Base-by-base conservation (phyloP, 2,888 invertebrate species). In the Dendrolimus houi region DNA sequence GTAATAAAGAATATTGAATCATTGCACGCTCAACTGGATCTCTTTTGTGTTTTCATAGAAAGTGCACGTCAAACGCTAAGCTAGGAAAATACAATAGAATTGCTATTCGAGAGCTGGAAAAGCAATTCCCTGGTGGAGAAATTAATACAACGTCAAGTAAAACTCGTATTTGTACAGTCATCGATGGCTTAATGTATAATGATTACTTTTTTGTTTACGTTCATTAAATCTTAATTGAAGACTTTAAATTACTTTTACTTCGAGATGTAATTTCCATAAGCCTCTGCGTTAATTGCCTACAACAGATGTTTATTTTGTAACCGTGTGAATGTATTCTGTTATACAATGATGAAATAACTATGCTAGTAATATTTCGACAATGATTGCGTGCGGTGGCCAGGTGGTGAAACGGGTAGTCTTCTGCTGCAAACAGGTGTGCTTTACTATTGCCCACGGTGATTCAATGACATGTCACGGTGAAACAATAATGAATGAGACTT, bases 331-430 rank as follows among this genome's bases (percentile, higher is more conserved):
- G 12, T 29, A 29, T 29, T 29, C 47, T 10, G 58, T 64, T 64
- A 60, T 55, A 62, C 63, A 64, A 67, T 69, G 61, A 68, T 67
- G 66, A 70, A 70, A 71, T 64, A 60, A 58, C 58, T 64, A 57
- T 63, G 63, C 67, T 70, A 68, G 68, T 64, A 69, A 67, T 59
- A 66, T 47, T 71, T 74, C 69, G 62, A 69, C 65, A 69, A 68
- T 68, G 70, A 68, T 66, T 75, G 69, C 65, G 71, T 66, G 66
- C 65, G 61, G 64, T 62, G 65, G 69, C 82, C 83, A 84, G 81
- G 74, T 84, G 83, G 75, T 62, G 64, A 81, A 87, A 87, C 87
- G 83, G 82, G 86, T 87, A 85, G 70, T 68, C 67, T 70, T 71
- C 72, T 62, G 64, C 66, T 72, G 71, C 62, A 68, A 76, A 79